These are phyloP conservation scores for Ceyx margarethae DNA, from an alignment of 2,113 vertebrate species.

Conservation along the genomic window DNA sequence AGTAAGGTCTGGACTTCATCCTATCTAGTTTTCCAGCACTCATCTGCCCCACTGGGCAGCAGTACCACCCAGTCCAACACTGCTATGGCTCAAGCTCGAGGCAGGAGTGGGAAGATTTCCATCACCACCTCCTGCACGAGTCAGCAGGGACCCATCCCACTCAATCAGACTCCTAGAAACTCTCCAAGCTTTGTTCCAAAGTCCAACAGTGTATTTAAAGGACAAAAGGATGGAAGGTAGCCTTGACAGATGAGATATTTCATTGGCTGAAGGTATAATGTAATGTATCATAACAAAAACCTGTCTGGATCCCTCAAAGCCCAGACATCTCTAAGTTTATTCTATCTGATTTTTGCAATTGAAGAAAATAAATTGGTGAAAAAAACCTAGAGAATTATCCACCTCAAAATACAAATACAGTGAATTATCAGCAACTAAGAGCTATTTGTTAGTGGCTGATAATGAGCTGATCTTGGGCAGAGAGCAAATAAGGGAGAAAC, in stretches of 20 bases:
- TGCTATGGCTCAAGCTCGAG: not conserved
- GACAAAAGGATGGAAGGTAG: not conserved
- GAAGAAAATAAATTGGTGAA: not conserved
- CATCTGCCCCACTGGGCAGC: not conserved
- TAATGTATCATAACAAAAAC: not conserved
- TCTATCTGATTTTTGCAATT: not conserved
- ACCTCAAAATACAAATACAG: not conserved
- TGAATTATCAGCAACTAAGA: not conserved
- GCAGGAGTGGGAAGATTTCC: not conserved
- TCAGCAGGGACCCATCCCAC: not conserved
- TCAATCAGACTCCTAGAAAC: not conserved
- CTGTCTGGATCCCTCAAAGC: not conserved
- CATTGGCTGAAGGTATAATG: not conserved
- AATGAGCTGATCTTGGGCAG: not conserved
- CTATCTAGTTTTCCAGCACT: not conserved
- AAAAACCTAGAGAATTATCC: not conserved
- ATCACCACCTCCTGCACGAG: not conserved
- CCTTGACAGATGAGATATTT: not conserved
- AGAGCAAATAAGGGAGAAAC: not conserved
- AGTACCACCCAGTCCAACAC: accelerated
- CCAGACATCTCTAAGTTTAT: not conserved
- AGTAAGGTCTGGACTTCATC: no score
- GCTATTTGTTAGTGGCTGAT: not conserved
- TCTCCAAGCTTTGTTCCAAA: not conserved
- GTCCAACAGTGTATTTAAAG: not conserved